Conservation (phyloP, 2,797 vertebrate genomes). For the Galago senegalensis region DNA sequence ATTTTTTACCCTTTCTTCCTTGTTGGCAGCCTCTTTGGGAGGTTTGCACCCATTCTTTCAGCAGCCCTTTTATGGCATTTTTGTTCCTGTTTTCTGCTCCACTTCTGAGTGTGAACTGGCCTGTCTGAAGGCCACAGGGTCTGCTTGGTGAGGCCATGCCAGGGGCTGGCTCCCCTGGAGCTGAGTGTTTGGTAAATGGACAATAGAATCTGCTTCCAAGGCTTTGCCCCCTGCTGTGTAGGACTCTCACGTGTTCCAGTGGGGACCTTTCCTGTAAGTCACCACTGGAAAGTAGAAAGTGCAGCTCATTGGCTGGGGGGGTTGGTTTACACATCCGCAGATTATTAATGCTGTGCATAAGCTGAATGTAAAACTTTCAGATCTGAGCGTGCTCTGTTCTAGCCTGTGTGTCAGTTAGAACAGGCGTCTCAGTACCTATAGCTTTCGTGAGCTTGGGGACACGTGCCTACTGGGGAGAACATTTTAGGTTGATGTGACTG, state of each 20-base stretch:
- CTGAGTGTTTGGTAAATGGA: slow-evolving; percentile 11
- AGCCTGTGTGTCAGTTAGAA: neutral
- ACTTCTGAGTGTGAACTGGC: neutral
- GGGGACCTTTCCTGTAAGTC: neutral
- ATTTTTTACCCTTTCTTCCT: neutral
- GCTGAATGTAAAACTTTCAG: neutral
- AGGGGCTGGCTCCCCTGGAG: neutral
- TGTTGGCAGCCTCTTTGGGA: neutral
- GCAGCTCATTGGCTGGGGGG: neutral
- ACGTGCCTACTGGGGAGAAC: neutral
- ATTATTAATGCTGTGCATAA: neutral
- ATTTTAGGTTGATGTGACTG: neutral
- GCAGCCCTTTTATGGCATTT: neutral
- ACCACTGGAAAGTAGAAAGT: neutral
- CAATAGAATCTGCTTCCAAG: slow-evolving; percentile 37
- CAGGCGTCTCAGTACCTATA: neutral
- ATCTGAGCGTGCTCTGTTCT: rapidly evolving
- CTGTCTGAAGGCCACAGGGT: neutral
- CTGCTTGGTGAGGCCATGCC: slow-evolving; percentile 21
- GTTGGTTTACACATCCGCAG: neutral
- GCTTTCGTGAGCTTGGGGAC: no score
- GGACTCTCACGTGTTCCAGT: neutral
- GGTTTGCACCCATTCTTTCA: neutral
- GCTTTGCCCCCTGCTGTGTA: neutral
- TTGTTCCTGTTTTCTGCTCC: neutral